Conservation (phyloP, 2,888 invertebrate species). For the Syrista parreyssii region DNA sequence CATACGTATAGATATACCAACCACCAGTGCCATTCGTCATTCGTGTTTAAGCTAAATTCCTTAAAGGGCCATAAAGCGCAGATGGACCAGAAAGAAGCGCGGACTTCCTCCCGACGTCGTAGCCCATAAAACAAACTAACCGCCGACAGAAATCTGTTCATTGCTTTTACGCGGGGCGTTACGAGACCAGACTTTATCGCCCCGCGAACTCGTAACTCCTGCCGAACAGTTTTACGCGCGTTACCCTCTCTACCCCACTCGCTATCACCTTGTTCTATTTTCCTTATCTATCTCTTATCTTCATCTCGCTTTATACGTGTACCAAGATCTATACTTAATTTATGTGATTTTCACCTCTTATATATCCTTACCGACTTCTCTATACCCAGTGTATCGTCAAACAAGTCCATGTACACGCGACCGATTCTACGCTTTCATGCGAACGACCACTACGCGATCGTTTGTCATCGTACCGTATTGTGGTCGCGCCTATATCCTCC, state of each 20-base stretch:
- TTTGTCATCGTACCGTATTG: conserved; percentile 64
- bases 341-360: no score
- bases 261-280: conserved; percentile 17
- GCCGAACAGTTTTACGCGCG: conserved; percentile 36
- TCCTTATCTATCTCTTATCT: no score
- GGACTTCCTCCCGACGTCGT: conserved; percentile 38
- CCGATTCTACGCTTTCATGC: no score
- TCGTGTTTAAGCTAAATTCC: conserved; percentile 48
- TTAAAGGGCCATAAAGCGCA: conserved; percentile 59
- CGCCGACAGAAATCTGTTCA: conserved; percentile 59
- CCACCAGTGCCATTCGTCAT: conserved; percentile 26
- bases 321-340: no score
- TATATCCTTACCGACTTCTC: no score
- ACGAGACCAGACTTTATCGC: conserved; percentile 58
- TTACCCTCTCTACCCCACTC: conserved; percentile 25
- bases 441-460: conserved; percentile 34
- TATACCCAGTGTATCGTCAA: no score
- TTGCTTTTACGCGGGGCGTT: conserved; percentile 50
- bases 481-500: conserved; percentile 59
- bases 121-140: conserved; percentile 61
- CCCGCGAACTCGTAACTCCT: conserved; percentile 63
- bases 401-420: no score
- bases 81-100: conserved; percentile 57
- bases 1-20: no score
- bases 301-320: no score